A percentile compares a stretch with the other conserved stretches of the same genome.
phyloP scores from a whole-genome alignment of 2,888 invertebrate species.

The Drosophila austrosaltans region DNA sequence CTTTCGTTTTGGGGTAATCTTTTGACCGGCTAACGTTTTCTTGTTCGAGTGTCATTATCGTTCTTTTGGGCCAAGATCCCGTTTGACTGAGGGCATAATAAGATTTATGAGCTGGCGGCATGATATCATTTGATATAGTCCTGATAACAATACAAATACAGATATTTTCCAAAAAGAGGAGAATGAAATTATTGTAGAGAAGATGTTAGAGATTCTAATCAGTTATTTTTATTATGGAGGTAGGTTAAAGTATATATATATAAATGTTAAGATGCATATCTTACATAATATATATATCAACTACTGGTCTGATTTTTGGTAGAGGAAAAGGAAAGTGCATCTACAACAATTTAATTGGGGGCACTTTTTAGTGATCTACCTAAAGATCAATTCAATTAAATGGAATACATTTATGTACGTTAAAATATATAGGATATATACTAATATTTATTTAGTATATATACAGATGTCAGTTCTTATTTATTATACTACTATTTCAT shows the following conservation, averaged over 20 bases:
- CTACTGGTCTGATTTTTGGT: not conserved
- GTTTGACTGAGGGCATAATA: conserved; percentile 6
- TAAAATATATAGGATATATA: too few species aligned
- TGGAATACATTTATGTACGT: too few species aligned
- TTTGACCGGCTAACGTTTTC: conserved; percentile 60
- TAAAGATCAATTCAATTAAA: not conserved
- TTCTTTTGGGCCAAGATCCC: conserved; percentile 51
- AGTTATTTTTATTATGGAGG: not conserved
- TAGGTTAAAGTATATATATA: not conserved
- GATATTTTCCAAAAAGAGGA: not conserved
- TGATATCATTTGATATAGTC: conserved; percentile 33
- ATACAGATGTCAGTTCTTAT: too few species aligned
- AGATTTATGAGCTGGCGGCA: conserved; percentile 66
- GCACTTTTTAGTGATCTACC: not conserved
- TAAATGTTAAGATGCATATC: too few species aligned
- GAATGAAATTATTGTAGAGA: not conserved
- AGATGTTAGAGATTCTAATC: not conserved
- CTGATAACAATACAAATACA: conserved; percentile 39
- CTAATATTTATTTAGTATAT: too few species aligned
- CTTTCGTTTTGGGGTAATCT: conserved; percentile 55
- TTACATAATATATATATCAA: not conserved
- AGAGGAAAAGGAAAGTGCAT: not conserved
- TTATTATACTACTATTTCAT: too few species aligned
- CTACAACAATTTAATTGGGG: not conserved
- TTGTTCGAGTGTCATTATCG: conserved; percentile 71